Base-by-base conservation (phyloP, 2,888 invertebrate genomes). In the Hydropsyche betteni region DNA sequence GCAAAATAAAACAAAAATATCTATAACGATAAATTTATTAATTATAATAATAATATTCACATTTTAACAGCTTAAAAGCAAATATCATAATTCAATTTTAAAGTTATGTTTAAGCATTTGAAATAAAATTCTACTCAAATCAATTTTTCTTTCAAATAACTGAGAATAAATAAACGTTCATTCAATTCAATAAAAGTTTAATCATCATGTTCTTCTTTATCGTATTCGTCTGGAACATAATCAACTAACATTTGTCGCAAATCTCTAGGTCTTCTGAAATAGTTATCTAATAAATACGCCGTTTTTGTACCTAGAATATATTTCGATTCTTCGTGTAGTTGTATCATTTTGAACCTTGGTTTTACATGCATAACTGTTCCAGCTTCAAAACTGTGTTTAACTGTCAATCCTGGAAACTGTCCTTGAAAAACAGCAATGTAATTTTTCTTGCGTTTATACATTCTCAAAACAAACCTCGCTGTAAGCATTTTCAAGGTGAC, bases 361-460 rank as follows among this genome's bases (percentile, higher is more conserved):
- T 24, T 24, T 24, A 34, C 10, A 5, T n/a, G 12, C 8, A 52
- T 34, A 10, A 70, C 34, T 0, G 52, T 33, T 10, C 55, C 70
- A 2, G 55, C 55, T 53, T 24, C 34, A 12, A 53, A 70, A 53
- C 12, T 10, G 8, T 10, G n/a, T 53, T 53, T 52, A 24, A 4
- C 24, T 6, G 5, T 70, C n/a, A 53, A 5, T 12, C 52, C 55
- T 6, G 70, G 70, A 0, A 53, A 10, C 4, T 2, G 12, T 0
- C 70, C 55, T 34, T 33, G 24, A 16, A 53, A 70, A 1, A 70
- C 38, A 6, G 53, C 52, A 4, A 70, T 36, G 53, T 70, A 70
- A 5, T 53, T 52, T n/a, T 52, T 53, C 24, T 53, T 52, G 14
- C 7, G 8, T 4, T 34, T 24, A 33, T 70, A 70, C 3, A 70